Base-by-base conservation (phyloP, 92 coral and sea anemone species). In the Palythoa grandiflora region DNA sequence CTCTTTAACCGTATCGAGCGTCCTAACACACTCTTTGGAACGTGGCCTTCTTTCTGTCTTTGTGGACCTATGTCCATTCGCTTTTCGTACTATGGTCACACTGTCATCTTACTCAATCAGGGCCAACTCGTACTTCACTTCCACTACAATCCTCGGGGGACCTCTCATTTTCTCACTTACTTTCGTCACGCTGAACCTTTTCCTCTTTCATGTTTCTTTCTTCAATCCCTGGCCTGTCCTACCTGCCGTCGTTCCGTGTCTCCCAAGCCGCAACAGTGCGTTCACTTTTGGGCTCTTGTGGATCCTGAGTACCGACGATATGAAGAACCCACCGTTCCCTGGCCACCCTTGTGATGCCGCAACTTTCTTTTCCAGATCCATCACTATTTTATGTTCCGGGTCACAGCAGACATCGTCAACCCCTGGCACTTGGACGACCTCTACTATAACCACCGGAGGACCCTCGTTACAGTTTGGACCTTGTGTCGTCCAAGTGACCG, bases 371-470 rank as follows among this genome's bases (percentile, higher is more conserved):
- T 28, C 28, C 28, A 28, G 28, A 28, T 28, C 28, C 28, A 28
- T 28, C 28, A 28, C 28, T 28, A 28, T 28, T 28, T 28, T 28
- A 28, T 28, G 28, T 28, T 28, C 28, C 0, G 28, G 0, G 28
- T 0, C 28, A 28, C 0, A 0, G 28, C 0, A 28, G 0, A 28
- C 28, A 28, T 28, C 76, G 76, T 71, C 76, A 71, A 71, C 76
- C 76, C 76, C 11, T 71, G 76, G 76, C 76, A 71, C 76, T 71
- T 71, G 76, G 76, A 71, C 76, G 76, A 71, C 76, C 76, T 71
- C 76, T 71, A 71, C 76, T 71, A 71, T 28, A 71, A 35, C 50
- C 47, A 71, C 47, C 0, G 76, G 36, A 3, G 76, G 76, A 71
- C 76, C 76, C 76, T 71, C 76, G 76, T 71, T 71, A 10, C 76